Evolutionary conservation across 2,113 vertebrate species (phyloP).

Genomic region (Pseudopipra pipra): DNA sequence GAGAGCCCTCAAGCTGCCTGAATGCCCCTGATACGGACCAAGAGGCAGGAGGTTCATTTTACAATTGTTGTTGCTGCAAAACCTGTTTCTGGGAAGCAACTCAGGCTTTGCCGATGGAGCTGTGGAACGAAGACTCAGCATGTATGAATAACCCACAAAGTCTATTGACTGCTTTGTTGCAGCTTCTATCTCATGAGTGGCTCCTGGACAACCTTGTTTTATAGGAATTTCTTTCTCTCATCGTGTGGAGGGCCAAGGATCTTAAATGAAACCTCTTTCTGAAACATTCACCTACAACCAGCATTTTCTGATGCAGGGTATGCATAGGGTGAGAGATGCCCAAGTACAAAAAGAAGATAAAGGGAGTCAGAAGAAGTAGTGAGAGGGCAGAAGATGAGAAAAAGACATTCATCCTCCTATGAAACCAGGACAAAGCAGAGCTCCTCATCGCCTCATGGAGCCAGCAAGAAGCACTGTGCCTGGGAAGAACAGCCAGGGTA

Average conservation of each 20-base stretch:
- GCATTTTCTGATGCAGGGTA: not conserved
- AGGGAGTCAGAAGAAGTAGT: not conserved
- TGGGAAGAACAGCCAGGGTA: not conserved
- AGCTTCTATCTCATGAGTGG: not conserved
- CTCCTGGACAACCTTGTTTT: not conserved
- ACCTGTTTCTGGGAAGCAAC: not conserved
- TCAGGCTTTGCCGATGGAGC: fast-evolving
- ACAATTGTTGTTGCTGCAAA: not conserved
- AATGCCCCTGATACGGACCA: not conserved
- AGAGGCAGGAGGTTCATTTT: not conserved
- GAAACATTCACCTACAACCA: not conserved
- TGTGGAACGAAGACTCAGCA: not conserved
- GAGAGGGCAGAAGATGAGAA: not conserved
- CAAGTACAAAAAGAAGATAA: not conserved
- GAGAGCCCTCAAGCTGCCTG: not conserved
- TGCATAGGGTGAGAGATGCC: not conserved
- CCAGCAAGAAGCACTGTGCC: not conserved
- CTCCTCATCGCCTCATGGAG: not conserved
- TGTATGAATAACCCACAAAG: not conserved
- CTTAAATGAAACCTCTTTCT: not conserved
- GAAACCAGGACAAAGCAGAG: not conserved
- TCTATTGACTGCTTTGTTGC: not conserved
- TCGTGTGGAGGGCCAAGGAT: not conserved
- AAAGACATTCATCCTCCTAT: not conserved
- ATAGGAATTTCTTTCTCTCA: not conserved